Base-by-base conservation (phyloP, 1,140 invertebrate genomes). In the Anastrepha obliqua region DNA sequence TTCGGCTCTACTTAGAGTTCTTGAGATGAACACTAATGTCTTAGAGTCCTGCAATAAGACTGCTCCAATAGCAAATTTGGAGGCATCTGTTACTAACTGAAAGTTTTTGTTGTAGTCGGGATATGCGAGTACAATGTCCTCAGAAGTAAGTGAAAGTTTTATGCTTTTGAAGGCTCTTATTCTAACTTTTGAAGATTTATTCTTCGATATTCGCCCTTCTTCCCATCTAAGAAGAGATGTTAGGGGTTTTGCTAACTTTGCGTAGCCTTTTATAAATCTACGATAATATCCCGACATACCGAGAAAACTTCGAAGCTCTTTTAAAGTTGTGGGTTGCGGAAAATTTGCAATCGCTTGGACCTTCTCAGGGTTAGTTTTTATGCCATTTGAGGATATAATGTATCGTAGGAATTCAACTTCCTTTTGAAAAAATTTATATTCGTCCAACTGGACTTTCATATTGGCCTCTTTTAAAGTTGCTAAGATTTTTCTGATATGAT, bases 371-470 rank as follows among this genome's bases (percentile, higher is more conserved):
- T 90, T 89, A 0, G 87, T 90, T 87, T 87, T 88, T 7, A 89
- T 86, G 8, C 88, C 89, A 58, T 89, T 39, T 44, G 85, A 74
- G 13, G 88, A 89, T 15, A 89, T 87, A 17, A 88, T 87, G 60
- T 88, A 90, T 6, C 89, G 89, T 42, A 89, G 55, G 47, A 85
- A 89, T 47, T 87, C 39, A 20, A 89, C 85, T 60, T 92, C 88
- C 17, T 78, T 88, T 59, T 90, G 88, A 17, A 90, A 92, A 88
- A 95, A 94, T 81, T 93, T 81, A 85, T 90, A 93, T 90, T 94
- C 94, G 87, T 90, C 88, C 3, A 93, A 88, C 59, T 94, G 94
- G 3, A 95, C 90, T 78, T 93, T 94, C 7, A 95, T 89, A 29
- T 91, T 91, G n/a, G 93, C 91, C 20, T 90, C 87, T 44, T 89